These are phyloP conservation scores for Melinaea marsaeus DNA, from an alignment of 2,888 invertebrate species.

Conservation along the genomic window DNA sequence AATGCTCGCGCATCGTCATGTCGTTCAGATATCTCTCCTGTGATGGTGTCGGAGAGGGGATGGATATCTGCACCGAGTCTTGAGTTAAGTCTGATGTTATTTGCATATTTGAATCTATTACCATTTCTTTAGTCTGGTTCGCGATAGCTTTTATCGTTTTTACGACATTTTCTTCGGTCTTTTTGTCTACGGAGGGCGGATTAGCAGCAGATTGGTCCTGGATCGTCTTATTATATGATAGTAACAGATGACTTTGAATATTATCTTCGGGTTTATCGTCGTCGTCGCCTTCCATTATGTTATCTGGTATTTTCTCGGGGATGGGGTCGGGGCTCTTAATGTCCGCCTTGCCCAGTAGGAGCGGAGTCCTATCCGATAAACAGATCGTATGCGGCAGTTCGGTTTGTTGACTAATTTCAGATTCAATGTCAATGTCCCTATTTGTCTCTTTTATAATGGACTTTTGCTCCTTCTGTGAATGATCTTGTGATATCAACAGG, in stretches of 20 bases:
- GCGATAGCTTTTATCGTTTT: conserved; percentile 77
- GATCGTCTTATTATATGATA: conserved; percentile 56
- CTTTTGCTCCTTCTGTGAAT: conserved; percentile 47
- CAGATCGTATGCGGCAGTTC: conserved; percentile 67
- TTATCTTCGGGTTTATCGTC: conserved; percentile 70
- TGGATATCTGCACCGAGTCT: conserved; percentile 81
- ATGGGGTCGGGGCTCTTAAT: conserved; percentile 73
- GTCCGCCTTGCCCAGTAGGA: conserved; percentile 68
- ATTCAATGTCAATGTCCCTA: conserved; percentile 72
- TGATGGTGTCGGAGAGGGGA: conserved; percentile 81
- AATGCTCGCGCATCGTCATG: conserved; percentile 79
- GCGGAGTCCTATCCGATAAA: conserved; percentile 60
- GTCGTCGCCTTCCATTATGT: conserved; percentile 71
- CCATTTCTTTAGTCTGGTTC: conserved; percentile 76
- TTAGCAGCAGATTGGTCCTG: conserved; percentile 46
- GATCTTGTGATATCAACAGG: conserved; percentile 41
- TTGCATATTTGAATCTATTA: conserved; percentile 77
- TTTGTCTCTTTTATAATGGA: conserved; percentile 47
- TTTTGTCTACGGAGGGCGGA: conserved; percentile 40
- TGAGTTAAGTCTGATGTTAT: conserved; percentile 77
- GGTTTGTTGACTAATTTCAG: conserved; percentile 72
- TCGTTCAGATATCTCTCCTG: conserved; percentile 81
- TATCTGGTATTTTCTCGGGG: conserved; percentile 74
- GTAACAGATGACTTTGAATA: conserved; percentile 51
- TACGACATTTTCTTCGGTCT: conserved; percentile 62